Evolutionary conservation across 2,113 vertebrate genomes (phyloP), one percentile per base, ranked within the genome.

Genomic region (Clarias gariepinus): DNA sequence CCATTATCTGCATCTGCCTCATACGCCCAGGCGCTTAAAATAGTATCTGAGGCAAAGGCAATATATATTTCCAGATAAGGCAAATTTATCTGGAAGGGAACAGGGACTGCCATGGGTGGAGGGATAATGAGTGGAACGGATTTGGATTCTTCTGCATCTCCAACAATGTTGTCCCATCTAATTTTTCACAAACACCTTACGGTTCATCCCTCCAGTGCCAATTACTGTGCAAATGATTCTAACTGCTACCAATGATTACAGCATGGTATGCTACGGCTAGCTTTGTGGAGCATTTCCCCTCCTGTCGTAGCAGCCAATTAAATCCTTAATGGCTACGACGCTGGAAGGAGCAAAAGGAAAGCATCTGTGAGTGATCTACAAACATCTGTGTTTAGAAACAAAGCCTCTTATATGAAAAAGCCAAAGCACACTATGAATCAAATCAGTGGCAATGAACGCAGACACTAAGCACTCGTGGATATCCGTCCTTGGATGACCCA

Each of bases 1-100:
- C 87, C 78, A 86, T 91, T 84, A 89, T 91, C 87, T 89, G 82
- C 28, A 15, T 30, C 2, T 28, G 16, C 87, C 88, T 1, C 52
- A 73, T 30, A 80, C 36, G 57, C 15, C 53, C 7, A 30, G 76
- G 87, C 33, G 13, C 84, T 81, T 68, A 74, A 83, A 88, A 73
- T 7, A 13, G 82, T 30, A 57, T 66, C 79, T 2, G 61, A 66
- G 60, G n/a, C n/a, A n/a, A n/a, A n/a, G n/a, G n/a, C n/a, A n/a
- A n/a, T n/a, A n/a, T n/a, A n/a, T n/a, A n/a, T n/a, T n/a, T n/a
- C n/a, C n/a, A n/a, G n/a, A n/a, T n/a, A 73, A 63, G 87, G 71
- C 86, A 57, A 84, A 76, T 52, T 5, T 55, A 82, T 47, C 15
- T 30, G 53, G 36, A 82, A 25, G 23, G 41, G 25, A 58, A 87